These are phyloP conservation scores for Falco columbarius DNA, from an alignment of 2,797 vertebrate species.

Conservation along the genomic window DNA sequence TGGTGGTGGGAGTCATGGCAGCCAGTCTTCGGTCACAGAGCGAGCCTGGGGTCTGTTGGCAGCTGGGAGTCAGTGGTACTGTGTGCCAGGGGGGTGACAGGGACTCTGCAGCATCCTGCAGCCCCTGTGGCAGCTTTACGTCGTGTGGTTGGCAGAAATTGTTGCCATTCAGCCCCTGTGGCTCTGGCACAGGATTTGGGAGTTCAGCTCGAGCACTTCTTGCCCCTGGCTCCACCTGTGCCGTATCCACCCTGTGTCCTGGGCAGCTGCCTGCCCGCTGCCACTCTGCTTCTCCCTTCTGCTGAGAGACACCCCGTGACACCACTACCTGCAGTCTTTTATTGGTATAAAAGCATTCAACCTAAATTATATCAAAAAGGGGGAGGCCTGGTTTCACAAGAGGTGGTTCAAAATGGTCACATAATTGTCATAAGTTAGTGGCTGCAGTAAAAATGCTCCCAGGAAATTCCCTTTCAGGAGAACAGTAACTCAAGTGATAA, in stretches of 20 bases:
- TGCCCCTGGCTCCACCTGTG: accelerated
- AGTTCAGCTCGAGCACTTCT: neutral
- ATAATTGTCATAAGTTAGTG: neutral
- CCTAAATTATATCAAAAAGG: neutral
- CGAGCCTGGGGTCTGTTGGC: neutral
- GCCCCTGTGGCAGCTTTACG: accelerated
- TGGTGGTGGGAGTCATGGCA: accelerated
- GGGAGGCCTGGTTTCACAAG: neutral
- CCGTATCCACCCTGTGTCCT: accelerated
- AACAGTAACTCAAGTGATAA: neutral
- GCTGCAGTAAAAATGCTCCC: neutral
- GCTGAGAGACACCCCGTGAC: accelerated
- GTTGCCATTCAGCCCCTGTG: accelerated
- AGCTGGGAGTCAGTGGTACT: neutral
- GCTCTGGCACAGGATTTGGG: neutral
- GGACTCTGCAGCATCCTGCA: neutral
- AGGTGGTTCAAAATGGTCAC: neutral
- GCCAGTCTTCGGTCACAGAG: neutral
- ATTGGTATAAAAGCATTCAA: constrained; percentile 57
- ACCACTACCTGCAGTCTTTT: constrained; percentile 16
- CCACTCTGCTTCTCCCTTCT: neutral
- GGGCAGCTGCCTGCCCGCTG: neutral
- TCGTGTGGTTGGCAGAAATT: accelerated
- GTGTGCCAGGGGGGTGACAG: accelerated
- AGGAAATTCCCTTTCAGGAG: neutral